Evolutionary conservation across 2,888 invertebrate genomes (phyloP).

Genomic region (Hoplodrina ambigua): DNA sequence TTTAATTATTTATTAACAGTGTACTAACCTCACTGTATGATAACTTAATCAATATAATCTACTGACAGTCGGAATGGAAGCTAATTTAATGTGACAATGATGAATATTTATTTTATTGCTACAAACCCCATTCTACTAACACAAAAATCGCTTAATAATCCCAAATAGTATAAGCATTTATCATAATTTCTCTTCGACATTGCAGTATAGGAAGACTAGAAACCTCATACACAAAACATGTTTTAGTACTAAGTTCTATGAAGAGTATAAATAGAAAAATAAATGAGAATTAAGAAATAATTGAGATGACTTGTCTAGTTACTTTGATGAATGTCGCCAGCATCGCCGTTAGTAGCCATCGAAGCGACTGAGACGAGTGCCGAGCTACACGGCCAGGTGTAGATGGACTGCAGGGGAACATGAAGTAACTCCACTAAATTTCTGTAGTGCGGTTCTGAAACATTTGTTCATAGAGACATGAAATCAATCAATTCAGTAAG

Average conservation of each 20-base stretch:
- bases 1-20: slow-evolving; percentile 16
- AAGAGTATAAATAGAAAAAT: slow-evolving; percentile 59
- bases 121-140: slow-evolving; percentile 20
- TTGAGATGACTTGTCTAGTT: slow-evolving; percentile 64
- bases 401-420: slow-evolving; percentile 96
- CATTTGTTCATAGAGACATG: slow-evolving; percentile 5
- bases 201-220: slow-evolving; percentile 66
- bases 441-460: slow-evolving; percentile 95
- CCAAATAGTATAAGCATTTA: slow-evolving; percentile 46
- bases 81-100: slow-evolving; percentile 23
- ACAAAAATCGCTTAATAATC: slow-evolving; percentile 21
- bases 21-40: slow-evolving; percentile 16
- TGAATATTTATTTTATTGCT: slow-evolving; percentile 20
- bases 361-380: slow-evolving; percentile 50
- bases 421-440: slow-evolving; percentile 96
- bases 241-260: slow-evolving; percentile 55
- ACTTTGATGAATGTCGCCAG: slow-evolving; percentile 70
- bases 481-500: not conserved
- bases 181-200: slow-evolving; percentile 65
- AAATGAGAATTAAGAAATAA: slow-evolving; percentile 56
- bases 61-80: slow-evolving; percentile 24
- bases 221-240: slow-evolving; percentile 60
- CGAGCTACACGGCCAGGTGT: slow-evolving; percentile 89
- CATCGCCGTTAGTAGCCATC: slow-evolving; percentile 79
- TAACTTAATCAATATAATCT: slow-evolving; percentile 17